Base-by-base conservation (phyloP, 2,797 vertebrate genomes). In the Gadopsis bispinosus region DNA sequence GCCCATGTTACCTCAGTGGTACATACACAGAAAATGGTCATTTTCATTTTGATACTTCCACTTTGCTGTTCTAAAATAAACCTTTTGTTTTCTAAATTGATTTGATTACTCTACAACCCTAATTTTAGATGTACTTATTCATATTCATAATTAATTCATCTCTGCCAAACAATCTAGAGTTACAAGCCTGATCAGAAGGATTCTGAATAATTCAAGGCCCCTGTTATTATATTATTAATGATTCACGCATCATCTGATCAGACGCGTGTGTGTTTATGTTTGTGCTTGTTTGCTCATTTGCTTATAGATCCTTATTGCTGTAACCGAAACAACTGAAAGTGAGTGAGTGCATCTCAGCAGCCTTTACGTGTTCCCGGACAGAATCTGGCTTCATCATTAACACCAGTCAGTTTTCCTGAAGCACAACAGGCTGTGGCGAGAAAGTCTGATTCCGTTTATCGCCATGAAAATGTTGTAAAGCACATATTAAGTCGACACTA, bases 351-450 rank as follows among this genome's bases (percentile, higher is more conserved):
- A 19, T 43, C 10, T 64, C 37, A 14, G 67, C 66, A 65, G 48
- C 51, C 7, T 9, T 45, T 3, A 47, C 54, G 14, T 7, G 20
- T 47, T 68, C 56, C 29, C 33, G 73, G 58, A 67, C 72, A 53
- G 69, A 62, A 62, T 72, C 47, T 64, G 45, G 33, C 29, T n/a
- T 61, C 19, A 20, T 76, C 72, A 81, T 78, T 82, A 85, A 83
- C 29, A 45, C 12, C 1, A 7, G 11, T 12, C 8, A 1, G 20
- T 73, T 79, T 61, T 45, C 73, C 79, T 35, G 37, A 61, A 55
- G 77, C 73, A 5, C 50, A 59, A 26, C 79, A 81, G 63, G 72
- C 67, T 66, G 68, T 37, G 20, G 26, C 1, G 10, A 17, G 31
- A 33, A 31, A 4, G 0, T 66, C 1, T 51, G 14, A n/a, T 68